Base-by-base conservation (phyloP, 1,140 invertebrate species). In the Drosophila biarmipes region DNA sequence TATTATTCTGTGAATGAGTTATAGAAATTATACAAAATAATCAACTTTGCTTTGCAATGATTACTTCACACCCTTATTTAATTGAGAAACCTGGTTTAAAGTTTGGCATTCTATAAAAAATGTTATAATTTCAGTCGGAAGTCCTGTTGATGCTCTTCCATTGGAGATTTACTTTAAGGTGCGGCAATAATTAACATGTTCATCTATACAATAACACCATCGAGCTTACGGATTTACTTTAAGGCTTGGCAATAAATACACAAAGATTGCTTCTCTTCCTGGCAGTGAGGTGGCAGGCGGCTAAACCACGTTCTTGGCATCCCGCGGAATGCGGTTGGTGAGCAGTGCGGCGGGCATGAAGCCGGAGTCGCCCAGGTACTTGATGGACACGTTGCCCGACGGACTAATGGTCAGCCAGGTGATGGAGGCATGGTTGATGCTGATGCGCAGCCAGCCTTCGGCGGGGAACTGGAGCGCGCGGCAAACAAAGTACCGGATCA, bases 401-500 rank as follows among this genome's bases (percentile, higher is more conserved):
- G 98, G 96, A 29, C 95, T 92, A 73, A 99, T 97, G 1, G 94
- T 95, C 0, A 99, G 80, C 96, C 96, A 97, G 0, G 99, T 99
- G 49, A 99, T 97, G 77, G 97, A 99, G 10, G 95, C 97, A 92
- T 99, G 97, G 91, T 97, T 96, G 10, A 99, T 93, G 27, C 95
- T 96, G 72, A 99, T 95, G 19, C 99, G 94, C 6, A 99, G 93
- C 99, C 99, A 99, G 12, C 96, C 98, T 93, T 99, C 98, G 0
- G 98, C 95, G 12, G 98, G 98, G 86, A 99, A 97, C 92, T 99
- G 99, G n/a, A 99, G 93, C 0, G 98, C 98, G 92, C 98, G 98
- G 93, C 98, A 99, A 15, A 99, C 95, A 93, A 99, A 99, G 93
- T 99, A 99, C 62, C 99, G 93, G 79, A 99, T 99, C 11, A 99